phyloP scores from a whole-genome alignment of 2,113 vertebrate genomes.

The Prinia subflava region DNA sequence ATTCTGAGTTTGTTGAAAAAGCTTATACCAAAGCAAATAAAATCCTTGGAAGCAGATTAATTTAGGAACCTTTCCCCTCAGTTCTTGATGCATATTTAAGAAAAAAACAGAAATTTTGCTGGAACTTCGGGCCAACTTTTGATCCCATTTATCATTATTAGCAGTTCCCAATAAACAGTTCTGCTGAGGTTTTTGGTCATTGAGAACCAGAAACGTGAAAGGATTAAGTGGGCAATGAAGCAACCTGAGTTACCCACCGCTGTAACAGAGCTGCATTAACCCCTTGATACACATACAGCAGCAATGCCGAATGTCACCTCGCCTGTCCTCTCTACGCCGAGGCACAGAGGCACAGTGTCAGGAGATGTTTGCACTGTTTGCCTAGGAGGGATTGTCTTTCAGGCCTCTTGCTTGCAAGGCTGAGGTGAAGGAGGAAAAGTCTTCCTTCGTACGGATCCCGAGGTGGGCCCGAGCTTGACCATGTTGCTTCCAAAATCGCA shows the following conservation, averaged over 20 bases:
- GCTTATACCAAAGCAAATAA: background rate
- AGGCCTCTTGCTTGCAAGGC: background rate
- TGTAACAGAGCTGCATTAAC: background rate
- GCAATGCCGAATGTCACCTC: background rate
- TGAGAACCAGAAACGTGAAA: background rate
- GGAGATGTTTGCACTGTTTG: fast-evolving
- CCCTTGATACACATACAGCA: background rate
- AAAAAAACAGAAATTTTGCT: background rate
- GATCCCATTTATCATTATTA: background rate
- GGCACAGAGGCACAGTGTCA: fast-evolving
- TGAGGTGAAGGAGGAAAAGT: background rate
- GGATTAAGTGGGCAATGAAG: background rate
- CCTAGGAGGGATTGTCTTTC: fast-evolving
- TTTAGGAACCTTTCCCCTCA: fast-evolving
- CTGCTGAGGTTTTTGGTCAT: background rate
- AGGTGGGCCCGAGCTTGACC: background rate
- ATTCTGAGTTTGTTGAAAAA: background rate
- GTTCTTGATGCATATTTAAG: background rate
- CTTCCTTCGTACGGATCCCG: fast-evolving
- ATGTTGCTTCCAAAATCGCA: fast-evolving
- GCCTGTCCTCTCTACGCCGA: fast-evolving
- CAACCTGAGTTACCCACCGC: fast-evolving
- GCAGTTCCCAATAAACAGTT: background rate
- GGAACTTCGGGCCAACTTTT: background rate
- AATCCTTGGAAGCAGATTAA: background rate